Conservation (phyloP, 2,113 vertebrate species). For the Atherinomorus stipes region DNA sequence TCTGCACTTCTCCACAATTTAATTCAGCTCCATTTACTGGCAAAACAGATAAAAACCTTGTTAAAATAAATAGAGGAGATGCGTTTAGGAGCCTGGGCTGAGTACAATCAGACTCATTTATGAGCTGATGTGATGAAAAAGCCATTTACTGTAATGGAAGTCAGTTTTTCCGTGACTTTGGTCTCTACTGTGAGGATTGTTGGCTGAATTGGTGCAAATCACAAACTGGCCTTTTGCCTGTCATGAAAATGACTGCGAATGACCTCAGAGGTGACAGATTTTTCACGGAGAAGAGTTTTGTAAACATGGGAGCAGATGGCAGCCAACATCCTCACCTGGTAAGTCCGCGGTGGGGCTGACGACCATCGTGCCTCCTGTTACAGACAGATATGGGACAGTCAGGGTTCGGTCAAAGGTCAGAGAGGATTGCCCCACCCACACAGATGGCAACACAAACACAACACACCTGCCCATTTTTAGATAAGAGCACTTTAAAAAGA, state of each 20-base stretch:
- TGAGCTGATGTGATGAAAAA: slow-evolving; percentile 44
- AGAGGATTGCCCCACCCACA: slow-evolving; percentile 29
- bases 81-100: slow-evolving; percentile 9
- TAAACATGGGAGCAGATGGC: slow-evolving; percentile 27
- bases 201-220: slow-evolving; percentile 20
- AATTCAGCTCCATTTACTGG: background rate
- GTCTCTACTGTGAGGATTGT: background rate
- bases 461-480: background rate
- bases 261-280: slow-evolving; percentile 1
- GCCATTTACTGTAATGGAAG: slow-evolving; percentile 29
- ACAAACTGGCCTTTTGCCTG: background rate
- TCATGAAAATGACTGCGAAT: background rate
- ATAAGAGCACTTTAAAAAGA: background rate
- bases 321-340: slow-evolving; percentile 64
- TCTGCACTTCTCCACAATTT: background rate
- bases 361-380: slow-evolving; percentile 28
- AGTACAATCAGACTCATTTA: slow-evolving; percentile 30
- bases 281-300: too few relatives aligned
- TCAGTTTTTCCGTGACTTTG: slow-evolving; percentile 16
- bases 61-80: background rate
- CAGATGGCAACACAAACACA: slow-evolving; percentile 37
- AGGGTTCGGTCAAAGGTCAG: slow-evolving; percentile 56
- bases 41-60: slow-evolving; percentile 7
- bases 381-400: slow-evolving; percentile 62
- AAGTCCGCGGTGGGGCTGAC: slow-evolving; percentile 46